These are phyloP conservation scores for Pelobates fuscus DNA, from an alignment of 2,113 vertebrate species.

Conservation along the genomic window DNA sequence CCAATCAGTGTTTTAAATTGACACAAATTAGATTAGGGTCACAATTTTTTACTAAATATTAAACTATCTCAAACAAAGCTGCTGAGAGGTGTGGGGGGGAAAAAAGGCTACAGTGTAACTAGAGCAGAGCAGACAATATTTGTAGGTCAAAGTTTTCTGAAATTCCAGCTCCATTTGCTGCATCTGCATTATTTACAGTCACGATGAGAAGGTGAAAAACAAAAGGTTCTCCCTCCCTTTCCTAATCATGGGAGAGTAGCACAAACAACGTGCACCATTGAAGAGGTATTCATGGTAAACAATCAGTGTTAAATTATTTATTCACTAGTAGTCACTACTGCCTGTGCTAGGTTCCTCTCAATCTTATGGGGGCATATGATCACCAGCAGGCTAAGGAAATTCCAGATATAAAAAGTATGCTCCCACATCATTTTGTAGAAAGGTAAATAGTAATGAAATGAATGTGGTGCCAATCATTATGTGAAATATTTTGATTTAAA, in stretches of 20 bases:
- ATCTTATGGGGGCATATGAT: too few relatives aligned
- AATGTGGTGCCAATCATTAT: too few relatives aligned
- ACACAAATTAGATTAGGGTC: too few relatives aligned
- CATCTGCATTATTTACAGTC: constrained; percentile 53
- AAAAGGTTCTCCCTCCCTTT: constrained; percentile 42
- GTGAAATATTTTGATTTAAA: too few relatives aligned
- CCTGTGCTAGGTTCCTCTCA: not conserved
- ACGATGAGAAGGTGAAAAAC: constrained; percentile 52
- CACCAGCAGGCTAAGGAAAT: too few relatives aligned
- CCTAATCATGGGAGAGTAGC: constrained; percentile 24
- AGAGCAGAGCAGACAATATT: constrained; percentile 52
- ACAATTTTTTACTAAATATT: too few relatives aligned
- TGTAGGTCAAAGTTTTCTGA: constrained; percentile 51
- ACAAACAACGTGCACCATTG: constrained; percentile 39
- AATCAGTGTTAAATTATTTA: constrained; percentile 33
- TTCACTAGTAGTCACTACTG: not conserved
- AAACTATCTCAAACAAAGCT: too few relatives aligned
- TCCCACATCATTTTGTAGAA: too few relatives aligned
- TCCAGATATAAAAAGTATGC: too few relatives aligned
- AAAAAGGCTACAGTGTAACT: constrained; percentile 26
- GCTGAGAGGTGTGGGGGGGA: too few relatives aligned
- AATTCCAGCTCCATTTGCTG: constrained; percentile 58
- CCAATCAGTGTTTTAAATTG: too few relatives aligned
- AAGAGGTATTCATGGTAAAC: constrained; percentile 26
- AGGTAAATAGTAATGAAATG: too few relatives aligned